A percentile compares a stretch with the other conserved stretches of the same genome.
Conservation (phyloP, 1,140 invertebrate genomes). For the Drosophila varians region DNA sequence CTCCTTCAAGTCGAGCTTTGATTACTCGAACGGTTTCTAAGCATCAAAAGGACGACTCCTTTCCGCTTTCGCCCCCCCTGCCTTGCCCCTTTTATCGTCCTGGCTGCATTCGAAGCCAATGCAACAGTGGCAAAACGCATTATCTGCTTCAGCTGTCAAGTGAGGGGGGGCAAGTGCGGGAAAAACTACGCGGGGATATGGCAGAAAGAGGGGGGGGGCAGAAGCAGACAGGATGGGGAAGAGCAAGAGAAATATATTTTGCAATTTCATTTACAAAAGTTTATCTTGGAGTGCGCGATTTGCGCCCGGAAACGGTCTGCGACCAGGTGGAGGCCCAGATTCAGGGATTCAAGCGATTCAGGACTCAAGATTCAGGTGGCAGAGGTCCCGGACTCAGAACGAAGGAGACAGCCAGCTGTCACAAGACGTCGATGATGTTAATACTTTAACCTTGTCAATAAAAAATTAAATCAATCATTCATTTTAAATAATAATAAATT, state of each 20-base stretch:
- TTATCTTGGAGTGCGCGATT: slow-evolving; percentile 75
- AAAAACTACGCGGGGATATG: not conserved
- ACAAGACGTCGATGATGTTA: not conserved
- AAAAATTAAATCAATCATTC: not conserved
- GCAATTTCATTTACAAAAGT: slow-evolving; percentile 81
- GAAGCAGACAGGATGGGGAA: slow-evolving; percentile 1
- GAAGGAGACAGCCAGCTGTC: not conserved
- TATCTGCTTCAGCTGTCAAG: slow-evolving; percentile 75
- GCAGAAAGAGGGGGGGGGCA: not conserved
- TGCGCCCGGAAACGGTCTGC: slow-evolving; percentile 36
- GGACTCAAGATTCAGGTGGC: not conserved
- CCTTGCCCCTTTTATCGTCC: not conserved
- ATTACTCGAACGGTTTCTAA: slow-evolving; percentile 77
- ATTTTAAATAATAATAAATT: too few species aligned
- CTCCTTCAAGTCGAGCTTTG: slow-evolving; percentile 64
- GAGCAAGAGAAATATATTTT: slow-evolving; percentile 55
- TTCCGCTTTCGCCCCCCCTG: not conserved
- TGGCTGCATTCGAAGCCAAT: slow-evolving; percentile 22
- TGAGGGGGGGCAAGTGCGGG: slow-evolving; percentile 16
- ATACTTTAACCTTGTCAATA: slow-evolving; percentile 2
- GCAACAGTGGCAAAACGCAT: slow-evolving; percentile 80
- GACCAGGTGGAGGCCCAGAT: slow-evolving; percentile 20
- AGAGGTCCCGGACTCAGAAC: not conserved
- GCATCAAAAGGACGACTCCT: slow-evolving; percentile 46
- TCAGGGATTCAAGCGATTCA: not conserved